These are phyloP conservation scores for Erythrolamprus reginae DNA, from an alignment of 2,113 vertebrate genomes.

Conservation along the genomic window DNA sequence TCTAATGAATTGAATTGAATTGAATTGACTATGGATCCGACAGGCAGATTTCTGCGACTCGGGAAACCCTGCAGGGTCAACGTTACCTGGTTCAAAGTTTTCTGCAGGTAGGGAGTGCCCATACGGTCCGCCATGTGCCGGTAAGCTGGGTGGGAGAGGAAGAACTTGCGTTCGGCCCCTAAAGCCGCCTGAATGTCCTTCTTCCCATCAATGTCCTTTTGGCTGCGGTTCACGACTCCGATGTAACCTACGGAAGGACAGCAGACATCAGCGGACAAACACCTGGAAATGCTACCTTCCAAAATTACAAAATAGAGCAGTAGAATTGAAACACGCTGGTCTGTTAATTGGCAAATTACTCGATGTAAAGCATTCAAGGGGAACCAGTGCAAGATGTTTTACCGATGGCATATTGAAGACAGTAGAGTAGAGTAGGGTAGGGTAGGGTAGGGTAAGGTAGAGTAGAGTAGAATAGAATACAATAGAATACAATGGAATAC, in stretches of 20 bases:
- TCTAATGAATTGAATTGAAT: no score
- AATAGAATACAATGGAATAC: no score
- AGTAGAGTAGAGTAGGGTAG: no score
- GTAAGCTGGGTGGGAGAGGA: conserved; percentile 91
- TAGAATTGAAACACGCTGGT: no score
- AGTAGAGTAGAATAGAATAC: no score
- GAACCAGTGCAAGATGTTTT: no score
- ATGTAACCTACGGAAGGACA: conserved; percentile 79
- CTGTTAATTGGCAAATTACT: no score
- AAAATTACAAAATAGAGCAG: background rate
- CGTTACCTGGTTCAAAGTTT: conserved; percentile 91
- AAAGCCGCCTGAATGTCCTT: conserved; percentile 95
- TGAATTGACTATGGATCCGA: background rate
- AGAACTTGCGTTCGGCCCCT: conserved; percentile 94
- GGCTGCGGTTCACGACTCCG: conserved; percentile 96
- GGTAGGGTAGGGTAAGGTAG: no score
- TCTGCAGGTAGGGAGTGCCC: conserved; percentile 96
- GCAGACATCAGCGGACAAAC: background rate
- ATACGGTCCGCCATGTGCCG: conserved; percentile 98
- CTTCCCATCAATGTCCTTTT: conserved; percentile 97
- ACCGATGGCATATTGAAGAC: no score
- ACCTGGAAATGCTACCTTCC: background rate
- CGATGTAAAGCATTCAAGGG: no score
- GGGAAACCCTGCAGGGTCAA: background rate
- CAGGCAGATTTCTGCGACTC: background rate